Evolutionary conservation across 2,888 invertebrate species (phyloP), one percentile per base, ranked within the genome.

Genomic region (Torymus auratus): DNA sequence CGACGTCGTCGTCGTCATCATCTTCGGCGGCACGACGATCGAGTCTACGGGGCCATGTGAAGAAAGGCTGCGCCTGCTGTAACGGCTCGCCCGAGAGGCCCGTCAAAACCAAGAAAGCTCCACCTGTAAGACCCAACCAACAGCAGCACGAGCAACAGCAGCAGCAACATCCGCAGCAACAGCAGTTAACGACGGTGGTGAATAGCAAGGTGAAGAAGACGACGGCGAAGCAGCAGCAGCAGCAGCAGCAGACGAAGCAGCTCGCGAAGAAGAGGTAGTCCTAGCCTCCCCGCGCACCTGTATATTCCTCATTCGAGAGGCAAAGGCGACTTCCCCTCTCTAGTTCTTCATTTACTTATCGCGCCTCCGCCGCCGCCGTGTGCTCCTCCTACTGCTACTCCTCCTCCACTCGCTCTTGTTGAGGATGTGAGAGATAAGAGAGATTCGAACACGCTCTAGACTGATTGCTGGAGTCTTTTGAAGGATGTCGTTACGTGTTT

Each of bases 51-150:
- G 94, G 93, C 10, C 93, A 93, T 12, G 93, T 93, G 1, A 94
- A 94, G 84, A 92, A 94, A 61, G 93, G 93, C 71, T 94, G 94
- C 86, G 92, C 92, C 55, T 94, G 94, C 88, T 94, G 94, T 88
- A 93, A 91, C 86, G 94, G 94, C 10, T 91, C 92, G 0, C 92
- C 93, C 0, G 92, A 92, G 2, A 92, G 93, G 11, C 91, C 92
- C 7, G 41, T 10, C 62, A 92, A 93, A 72, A 93, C 93, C 85
- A 84, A 77, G 12, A 78, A 80, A 14, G 2, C 65, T 20, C 14
- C 55, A 28, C 4, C 55, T 13, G 11, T 55, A 1, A 76, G 77
- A 50, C 70, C 41, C 5, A 65, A 71, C 28, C 74, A 70, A 14
- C 56, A 65, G 1, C 75, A 71, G 14, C 71, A 74, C 17, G 74